Evolutionary conservation across 2,888 invertebrate species (phyloP).

Genomic region (Acleris cristana): DNA sequence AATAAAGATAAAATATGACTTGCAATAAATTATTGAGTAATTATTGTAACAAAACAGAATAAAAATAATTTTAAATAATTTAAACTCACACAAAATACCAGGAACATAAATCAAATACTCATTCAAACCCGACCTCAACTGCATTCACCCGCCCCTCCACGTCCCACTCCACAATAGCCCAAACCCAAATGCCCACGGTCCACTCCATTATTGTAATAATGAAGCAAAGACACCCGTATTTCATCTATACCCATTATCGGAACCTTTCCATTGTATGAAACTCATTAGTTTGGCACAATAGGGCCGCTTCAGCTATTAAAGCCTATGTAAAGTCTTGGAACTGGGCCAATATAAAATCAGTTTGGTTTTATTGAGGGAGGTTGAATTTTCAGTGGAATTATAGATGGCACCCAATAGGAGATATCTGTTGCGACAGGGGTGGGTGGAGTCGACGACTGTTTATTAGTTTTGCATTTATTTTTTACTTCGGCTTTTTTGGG

Average conservation of each 20-base stretch:
- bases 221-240: slow-evolving; percentile 27
- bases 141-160: not conserved
- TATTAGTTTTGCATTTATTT: not conserved
- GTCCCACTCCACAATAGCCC: slow-evolving; percentile 1
- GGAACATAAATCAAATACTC: too few species aligned
- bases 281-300: slow-evolving; percentile 63
- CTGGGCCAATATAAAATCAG: slow-evolving; percentile 57
- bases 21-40: too few species aligned
- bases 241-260: slow-evolving; percentile 38
- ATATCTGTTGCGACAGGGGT: slow-evolving; percentile 42
- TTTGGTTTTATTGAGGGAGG: slow-evolving; percentile 64
- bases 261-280: slow-evolving; percentile 55
- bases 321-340: slow-evolving; percentile 55
- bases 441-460: slow-evolving; percentile 41
- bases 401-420: slow-evolving; percentile 52
- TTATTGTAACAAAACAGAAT: too few species aligned
- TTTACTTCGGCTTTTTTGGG: too few species aligned
- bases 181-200: slow-evolving; percentile 8
- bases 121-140: too few species aligned
- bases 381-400: slow-evolving; percentile 67
- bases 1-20: too few species aligned
- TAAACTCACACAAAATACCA: too few species aligned
- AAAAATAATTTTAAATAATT: not conserved
- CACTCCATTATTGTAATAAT: slow-evolving; percentile 24
- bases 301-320: slow-evolving; percentile 42